Evolutionary conservation across 2,888 invertebrate genomes (phyloP), one percentile per base, ranked within the genome.

Genomic region (Plusia festucae): DNA sequence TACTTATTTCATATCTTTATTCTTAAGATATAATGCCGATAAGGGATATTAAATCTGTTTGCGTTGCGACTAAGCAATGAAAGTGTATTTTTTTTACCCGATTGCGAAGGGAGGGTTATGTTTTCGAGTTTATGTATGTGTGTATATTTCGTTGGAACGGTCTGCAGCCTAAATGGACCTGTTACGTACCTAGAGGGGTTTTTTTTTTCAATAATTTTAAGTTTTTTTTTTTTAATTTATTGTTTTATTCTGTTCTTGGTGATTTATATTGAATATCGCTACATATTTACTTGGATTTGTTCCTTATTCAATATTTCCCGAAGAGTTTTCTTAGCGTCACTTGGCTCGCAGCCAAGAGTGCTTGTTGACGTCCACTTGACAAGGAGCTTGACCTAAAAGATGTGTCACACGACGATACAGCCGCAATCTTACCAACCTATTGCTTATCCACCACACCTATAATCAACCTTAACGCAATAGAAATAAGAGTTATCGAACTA

Each of bases 331-430:
- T 86, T 83, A 76, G 79, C 85, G 84, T 84, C 81, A 83, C 88
- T 91, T 92, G 93, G 92, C 90, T 64, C 62, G 53, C 58, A 63
- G 91, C 93, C 93, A 93, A 86, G 85, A 89, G 88, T 85, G 89
- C 83, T 82, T 85, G 85, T 90, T 90, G 91, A 90, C 90, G 88
- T 87, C 83, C 84, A 86, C 91, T 92, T 89, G 89, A 91, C 90
- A 89, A 84, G 83, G 84, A 82, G 88, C 92, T 93, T 93, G 93
- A 93, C 93, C 93, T 88, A 91, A 87, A 89, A 90, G 88, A 91
- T 89, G 83, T 83, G 82, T 85, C 83, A 83, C 85, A 73, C 71
- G 49, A 60, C 75, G 76, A 82, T 80, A 83, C 73, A 69, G 51
- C 71, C 77, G 76, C 81, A 70, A 81, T 70, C 53, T 59, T 62